Percentiles rank a stretch among this genome's conserved stretches.
Evolutionary conservation across 1,140 invertebrate species (phyloP).

Genomic region (Drosophila neocordata): DNA sequence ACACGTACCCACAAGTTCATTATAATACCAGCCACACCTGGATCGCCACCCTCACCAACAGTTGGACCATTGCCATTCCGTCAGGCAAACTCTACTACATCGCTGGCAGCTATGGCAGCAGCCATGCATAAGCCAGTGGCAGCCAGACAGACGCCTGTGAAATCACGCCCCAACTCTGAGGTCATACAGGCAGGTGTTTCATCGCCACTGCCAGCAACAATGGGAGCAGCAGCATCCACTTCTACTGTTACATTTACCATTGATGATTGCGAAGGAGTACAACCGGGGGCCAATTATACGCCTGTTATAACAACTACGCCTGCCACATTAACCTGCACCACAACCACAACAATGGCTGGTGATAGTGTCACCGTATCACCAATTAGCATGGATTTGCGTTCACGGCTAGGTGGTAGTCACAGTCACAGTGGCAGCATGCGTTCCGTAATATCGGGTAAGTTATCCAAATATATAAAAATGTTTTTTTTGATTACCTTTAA

Average conservation of each 20-base stretch:
- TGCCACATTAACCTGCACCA: slow-evolving; percentile 63
- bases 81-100: slow-evolving; percentile 61
- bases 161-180: slow-evolving; percentile 66
- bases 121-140: slow-evolving; percentile 54
- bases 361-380: slow-evolving; percentile 52
- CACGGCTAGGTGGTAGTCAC: slow-evolving; percentile 64
- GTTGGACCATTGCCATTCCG: slow-evolving; percentile 57
- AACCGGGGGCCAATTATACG: slow-evolving; percentile 15
- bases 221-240: slow-evolving; percentile 35
- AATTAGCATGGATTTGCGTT: slow-evolving; percentile 60
- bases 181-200: slow-evolving; percentile 53
- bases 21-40: slow-evolving; percentile 71
- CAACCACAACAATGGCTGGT: slow-evolving; percentile 68
- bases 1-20: slow-evolving; percentile 74
- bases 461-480: neutral
- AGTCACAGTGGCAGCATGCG: slow-evolving; percentile 78
- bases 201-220: slow-evolving; percentile 15
- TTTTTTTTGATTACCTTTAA: neutral
- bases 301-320: slow-evolving; percentile 43
- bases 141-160: slow-evolving; percentile 38
- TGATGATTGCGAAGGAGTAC: slow-evolving; percentile 58
- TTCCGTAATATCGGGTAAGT: slow-evolving; percentile 73
- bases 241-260: slow-evolving; percentile 78
- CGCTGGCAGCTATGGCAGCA: slow-evolving; percentile 62
- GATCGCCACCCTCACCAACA: slow-evolving; percentile 35